A percentile compares a stretch with the other conserved stretches of the same genome.
Conservation (phyloP, 1,140 invertebrate genomes). For the Brachionus calyciflorus region DNA sequence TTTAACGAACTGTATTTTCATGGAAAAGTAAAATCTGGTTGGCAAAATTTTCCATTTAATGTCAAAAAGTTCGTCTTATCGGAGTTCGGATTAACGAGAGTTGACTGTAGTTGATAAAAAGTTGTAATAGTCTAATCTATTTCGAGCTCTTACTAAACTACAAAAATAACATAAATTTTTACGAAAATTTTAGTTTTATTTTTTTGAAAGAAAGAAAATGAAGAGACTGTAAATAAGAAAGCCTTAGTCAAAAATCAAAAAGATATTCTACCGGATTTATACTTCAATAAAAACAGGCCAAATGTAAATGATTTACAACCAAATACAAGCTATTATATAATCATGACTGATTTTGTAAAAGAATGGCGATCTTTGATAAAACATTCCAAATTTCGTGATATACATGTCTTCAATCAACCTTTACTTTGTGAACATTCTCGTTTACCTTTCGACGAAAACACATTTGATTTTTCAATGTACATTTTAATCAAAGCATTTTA, state of each 20-base stretch:
- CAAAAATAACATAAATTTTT: too few species aligned
- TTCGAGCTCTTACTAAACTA: too few species aligned
- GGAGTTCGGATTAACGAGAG: too few species aligned
- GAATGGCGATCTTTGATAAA: constrained; percentile 34
- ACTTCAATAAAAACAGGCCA: constrained; percentile 1
- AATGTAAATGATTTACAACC: background rate
- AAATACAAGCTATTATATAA: background rate
- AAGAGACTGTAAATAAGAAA: constrained; percentile 12
- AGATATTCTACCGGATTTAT: background rate
- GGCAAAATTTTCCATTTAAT: too few species aligned
- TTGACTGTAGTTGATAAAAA: too few species aligned
- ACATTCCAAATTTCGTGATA: constrained; percentile 13
- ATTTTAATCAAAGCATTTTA: background rate
- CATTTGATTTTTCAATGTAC: constrained; percentile 18
- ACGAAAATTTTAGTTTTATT: too few species aligned
- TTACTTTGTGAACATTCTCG: background rate
- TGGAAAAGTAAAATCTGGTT: too few species aligned
- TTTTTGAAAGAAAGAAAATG: constrained; percentile 24
- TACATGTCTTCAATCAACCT: constrained; percentile 5
- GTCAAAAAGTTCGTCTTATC: too few species aligned
- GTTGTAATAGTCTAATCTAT: too few species aligned
- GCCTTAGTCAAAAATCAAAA: constrained; percentile 30
- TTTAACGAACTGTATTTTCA: too few species aligned
- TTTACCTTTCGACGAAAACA: constrained; percentile 11
- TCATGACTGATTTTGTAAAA: constrained; percentile 36